These are phyloP conservation scores for Drosophila nigrodunni DNA, from an alignment of 1,140 invertebrate genomes.

Conservation along the genomic window DNA sequence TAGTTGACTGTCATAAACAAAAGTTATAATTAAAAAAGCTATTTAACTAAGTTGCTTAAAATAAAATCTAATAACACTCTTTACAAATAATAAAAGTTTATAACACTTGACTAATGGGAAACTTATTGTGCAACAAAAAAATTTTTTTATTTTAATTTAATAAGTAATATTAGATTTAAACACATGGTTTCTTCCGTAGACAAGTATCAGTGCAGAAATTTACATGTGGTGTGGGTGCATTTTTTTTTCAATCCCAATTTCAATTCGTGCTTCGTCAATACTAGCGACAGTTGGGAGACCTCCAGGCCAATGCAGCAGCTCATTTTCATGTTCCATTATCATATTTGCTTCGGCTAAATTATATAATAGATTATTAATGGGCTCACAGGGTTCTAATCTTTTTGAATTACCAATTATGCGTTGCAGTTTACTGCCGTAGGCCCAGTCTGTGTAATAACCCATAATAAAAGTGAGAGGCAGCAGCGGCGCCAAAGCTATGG, in stretches of 20 bases:
- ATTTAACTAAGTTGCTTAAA: too few species aligned
- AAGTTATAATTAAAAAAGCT: too few species aligned
- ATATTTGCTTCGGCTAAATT: slow-evolving; percentile 90
- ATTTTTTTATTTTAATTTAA: too few species aligned
- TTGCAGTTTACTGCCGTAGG: slow-evolving; percentile 91
- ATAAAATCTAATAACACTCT: too few species aligned
- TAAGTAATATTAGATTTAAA: too few species aligned
- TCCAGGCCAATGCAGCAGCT: slow-evolving; percentile 88
- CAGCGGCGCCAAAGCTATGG: slow-evolving; percentile 87
- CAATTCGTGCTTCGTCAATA: slow-evolving; percentile 88
- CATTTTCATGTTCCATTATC: slow-evolving; percentile 90
- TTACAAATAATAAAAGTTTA: too few species aligned
- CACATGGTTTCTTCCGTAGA: too few species aligned
- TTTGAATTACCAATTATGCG: slow-evolving; percentile 88
- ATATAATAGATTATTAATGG: neutral
- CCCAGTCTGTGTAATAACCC: slow-evolving; percentile 90
- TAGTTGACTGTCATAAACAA: too few species aligned
- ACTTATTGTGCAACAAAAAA: too few species aligned
- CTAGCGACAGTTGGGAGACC: slow-evolving; percentile 89
- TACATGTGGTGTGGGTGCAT: slow-evolving; percentile 86
- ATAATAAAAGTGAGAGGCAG: slow-evolving; percentile 89
- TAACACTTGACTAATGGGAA: too few species aligned
- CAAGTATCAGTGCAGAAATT: slow-evolving; percentile 11
- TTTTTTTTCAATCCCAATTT: slow-evolving; percentile 88
- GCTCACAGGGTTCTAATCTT: neutral